Percentiles rank a stretch among this genome's conserved stretches.
These are phyloP conservation scores for Procavia capensis DNA, from an alignment of 2,113 vertebrate species.

Conservation along the genomic window DNA sequence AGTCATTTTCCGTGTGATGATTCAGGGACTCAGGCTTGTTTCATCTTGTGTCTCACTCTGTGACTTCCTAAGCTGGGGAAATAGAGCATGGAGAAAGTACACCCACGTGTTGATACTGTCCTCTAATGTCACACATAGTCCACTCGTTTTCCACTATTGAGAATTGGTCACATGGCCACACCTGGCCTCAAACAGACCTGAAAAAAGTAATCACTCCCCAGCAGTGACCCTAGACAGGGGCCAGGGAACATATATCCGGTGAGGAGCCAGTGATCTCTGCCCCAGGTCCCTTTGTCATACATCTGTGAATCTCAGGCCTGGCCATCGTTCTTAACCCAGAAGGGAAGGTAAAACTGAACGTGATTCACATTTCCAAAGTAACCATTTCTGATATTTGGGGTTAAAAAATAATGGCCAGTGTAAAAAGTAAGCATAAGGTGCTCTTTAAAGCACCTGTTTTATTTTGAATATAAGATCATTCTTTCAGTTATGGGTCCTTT, in stretches of 20 bases:
- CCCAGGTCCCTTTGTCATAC: too few species aligned
- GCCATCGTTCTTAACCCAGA: background rate
- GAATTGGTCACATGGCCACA: background rate
- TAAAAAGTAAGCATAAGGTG: background rate
- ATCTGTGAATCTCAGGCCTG: background rate
- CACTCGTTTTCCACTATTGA: background rate
- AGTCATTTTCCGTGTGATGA: background rate
- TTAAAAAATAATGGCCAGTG: background rate
- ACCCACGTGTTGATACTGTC: fast-evolving
- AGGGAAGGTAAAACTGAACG: background rate
- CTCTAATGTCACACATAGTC: background rate
- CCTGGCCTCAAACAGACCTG: background rate
- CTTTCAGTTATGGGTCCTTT: background rate
- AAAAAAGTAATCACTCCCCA: background rate
- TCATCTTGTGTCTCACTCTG: background rate
- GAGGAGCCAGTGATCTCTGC: background rate
- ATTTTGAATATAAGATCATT: background rate
- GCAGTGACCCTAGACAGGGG: background rate
- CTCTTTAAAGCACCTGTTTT: background rate
- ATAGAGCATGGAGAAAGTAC: too few species aligned
- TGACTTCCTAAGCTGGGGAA: background rate
- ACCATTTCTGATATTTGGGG: background rate
- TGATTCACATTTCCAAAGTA: background rate
- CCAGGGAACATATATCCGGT: background rate
- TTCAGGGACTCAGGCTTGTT: background rate